phyloP scores from a whole-genome alignment of 35 echinoderm and acorn worm genomes.

The Ptychodera flava region DNA sequence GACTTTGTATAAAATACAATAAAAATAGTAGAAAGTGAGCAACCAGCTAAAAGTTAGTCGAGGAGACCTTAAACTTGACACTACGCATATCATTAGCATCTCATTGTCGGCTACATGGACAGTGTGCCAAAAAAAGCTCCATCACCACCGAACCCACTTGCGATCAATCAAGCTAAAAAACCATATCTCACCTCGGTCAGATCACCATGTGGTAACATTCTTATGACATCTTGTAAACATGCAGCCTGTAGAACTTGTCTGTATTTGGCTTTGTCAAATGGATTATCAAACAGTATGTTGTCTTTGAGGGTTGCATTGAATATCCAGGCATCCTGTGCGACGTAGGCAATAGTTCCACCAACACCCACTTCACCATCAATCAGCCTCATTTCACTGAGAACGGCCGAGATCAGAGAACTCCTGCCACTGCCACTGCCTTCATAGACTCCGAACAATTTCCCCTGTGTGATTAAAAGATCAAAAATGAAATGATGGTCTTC shows the following conservation, averaged over 20 bases:
- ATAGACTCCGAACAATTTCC: slow-evolving; percentile 69
- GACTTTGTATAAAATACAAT: too few relatives aligned
- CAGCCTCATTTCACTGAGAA: slow-evolving; percentile 77
- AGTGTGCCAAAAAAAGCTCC: not conserved
- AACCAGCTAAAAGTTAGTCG: too few relatives aligned
- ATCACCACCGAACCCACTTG: not conserved
- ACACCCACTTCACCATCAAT: slow-evolving; percentile 53
- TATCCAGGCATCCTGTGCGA: slow-evolving; percentile 92
- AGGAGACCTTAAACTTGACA: too few relatives aligned
- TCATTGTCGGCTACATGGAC: too few relatives aligned
- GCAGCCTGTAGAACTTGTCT: slow-evolving; percentile 43
- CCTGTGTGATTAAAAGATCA: slow-evolving; percentile 22
- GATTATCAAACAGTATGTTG: slow-evolving; percentile 85
- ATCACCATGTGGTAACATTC: slow-evolving; percentile 81
- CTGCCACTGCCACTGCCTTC: slow-evolving; percentile 77
- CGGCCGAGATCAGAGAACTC: slow-evolving; percentile 66
- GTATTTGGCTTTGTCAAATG: slow-evolving; percentile 72
- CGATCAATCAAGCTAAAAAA: not conserved
- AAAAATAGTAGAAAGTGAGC: too few relatives aligned
- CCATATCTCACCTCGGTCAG: slow-evolving; percentile 66
- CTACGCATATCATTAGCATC: too few relatives aligned
- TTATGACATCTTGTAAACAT: slow-evolving; percentile 60
- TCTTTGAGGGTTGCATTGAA: slow-evolving; percentile 89
- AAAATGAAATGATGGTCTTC: not conserved
- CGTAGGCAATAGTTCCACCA: slow-evolving; percentile 65